Conservation (phyloP, 1,140 invertebrate genomes). For the Drosophila burlai region DNA sequence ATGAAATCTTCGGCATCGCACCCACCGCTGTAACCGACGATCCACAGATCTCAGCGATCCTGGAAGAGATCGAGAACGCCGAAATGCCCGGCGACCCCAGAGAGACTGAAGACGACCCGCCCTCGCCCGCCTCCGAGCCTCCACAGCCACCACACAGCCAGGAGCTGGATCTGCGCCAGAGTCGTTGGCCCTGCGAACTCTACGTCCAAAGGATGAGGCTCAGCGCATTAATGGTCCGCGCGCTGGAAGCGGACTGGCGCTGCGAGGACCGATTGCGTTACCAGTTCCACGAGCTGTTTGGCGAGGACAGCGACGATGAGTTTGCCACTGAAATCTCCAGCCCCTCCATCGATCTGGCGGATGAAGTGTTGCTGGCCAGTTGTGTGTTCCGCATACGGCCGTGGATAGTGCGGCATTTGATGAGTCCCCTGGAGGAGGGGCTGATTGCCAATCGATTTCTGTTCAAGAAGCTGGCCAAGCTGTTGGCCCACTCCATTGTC, state of each 20-base stretch:
- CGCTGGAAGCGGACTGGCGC: conserved; percentile 74
- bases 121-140: conserved; percentile 3
- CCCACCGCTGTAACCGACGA: conserved; percentile 38
- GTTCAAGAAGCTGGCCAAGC: conserved; percentile 80
- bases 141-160: neutral
- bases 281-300: conserved; percentile 70
- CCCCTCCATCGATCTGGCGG: conserved; percentile 75
- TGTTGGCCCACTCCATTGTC: conserved; percentile 67
- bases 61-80: conserved; percentile 44
- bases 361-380: conserved; percentile 73
- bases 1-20: conserved; percentile 76
- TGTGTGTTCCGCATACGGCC: conserved; percentile 77
- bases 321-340: conserved; percentile 70
- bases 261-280: conserved; percentile 62
- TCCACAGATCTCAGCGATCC: conserved; percentile 56
- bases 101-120: conserved; percentile 8
- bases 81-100: neutral
- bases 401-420: conserved; percentile 78
- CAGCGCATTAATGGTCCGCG: conserved; percentile 49
- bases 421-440: conserved; percentile 73
- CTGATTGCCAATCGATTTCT: conserved; percentile 79
- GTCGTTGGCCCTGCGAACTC: conserved; percentile 82
- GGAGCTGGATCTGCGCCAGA: conserved; percentile 58
- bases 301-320: conserved; percentile 80
- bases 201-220: conserved; percentile 70